A percentile compares a stretch with the other conserved stretches of the same genome.
Conservation (phyloP, 2,797 vertebrate species). For the Caiman crocodilus region DNA sequence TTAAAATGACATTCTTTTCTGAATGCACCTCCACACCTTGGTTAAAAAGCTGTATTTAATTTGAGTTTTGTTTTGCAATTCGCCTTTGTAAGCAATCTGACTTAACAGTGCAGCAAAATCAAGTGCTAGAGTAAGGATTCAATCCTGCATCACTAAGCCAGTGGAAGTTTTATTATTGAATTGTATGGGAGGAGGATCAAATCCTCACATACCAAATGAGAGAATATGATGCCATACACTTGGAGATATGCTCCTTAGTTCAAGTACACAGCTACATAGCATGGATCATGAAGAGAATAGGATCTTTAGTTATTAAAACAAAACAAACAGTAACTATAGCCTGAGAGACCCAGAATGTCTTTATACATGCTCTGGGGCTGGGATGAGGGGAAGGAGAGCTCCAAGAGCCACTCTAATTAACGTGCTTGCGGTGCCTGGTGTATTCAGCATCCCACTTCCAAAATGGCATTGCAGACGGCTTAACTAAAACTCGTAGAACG, state of each 20-base stretch:
- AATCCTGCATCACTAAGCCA: constrained; percentile 42
- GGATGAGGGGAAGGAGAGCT: no score
- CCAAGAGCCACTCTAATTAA: no score
- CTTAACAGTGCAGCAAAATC: constrained; percentile 10
- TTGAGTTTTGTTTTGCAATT: constrained; percentile 1
- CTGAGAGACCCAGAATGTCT: no score
- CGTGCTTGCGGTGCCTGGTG: no score
- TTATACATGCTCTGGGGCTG: no score
- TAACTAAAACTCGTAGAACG: no score
- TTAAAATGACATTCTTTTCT: neutral
- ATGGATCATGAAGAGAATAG: neutral
- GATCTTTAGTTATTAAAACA: accelerated
- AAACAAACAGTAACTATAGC: neutral
- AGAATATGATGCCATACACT: neutral
- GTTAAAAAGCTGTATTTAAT: neutral
- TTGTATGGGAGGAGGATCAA: constrained; percentile 8
- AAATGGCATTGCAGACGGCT: no score
- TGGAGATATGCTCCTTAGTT: neutral
- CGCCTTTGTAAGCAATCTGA: constrained; percentile 19
- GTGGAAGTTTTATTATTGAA: constrained; percentile 35
- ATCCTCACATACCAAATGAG: neutral
- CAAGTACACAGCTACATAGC: neutral
- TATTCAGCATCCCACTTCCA: no score
- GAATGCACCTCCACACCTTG: neutral
- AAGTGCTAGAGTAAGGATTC: constrained; percentile 46